Conservation (phyloP, 1,140 invertebrate species). For the Hormaphis cornu region DNA sequence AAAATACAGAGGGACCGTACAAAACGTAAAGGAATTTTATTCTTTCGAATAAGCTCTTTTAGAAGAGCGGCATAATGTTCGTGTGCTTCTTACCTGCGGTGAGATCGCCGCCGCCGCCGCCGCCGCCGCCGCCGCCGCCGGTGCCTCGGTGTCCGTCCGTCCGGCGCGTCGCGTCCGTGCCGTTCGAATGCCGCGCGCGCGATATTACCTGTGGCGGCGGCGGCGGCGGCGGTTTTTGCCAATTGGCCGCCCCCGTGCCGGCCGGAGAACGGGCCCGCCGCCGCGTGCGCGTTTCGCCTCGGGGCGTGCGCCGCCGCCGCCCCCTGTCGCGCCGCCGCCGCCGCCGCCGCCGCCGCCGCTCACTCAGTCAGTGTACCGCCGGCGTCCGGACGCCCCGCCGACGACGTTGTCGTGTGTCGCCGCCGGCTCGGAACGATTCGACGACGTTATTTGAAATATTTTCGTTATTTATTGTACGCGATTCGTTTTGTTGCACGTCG, state of each 20-base stretch:
- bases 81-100: no score
- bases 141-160: background rate
- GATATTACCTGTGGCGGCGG: constrained; percentile 27
- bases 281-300: constrained; percentile 19
- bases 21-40: no score
- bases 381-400: background rate
- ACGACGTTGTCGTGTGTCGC: background rate
- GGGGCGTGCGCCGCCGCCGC: constrained; percentile 18
- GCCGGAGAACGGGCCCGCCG: background rate
- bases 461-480: no score
- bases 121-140: background rate
- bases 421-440: no score
- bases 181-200: constrained; percentile 24
- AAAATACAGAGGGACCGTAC: no score
- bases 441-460: no score
- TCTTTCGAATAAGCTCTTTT: no score
- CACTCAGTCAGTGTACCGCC: constrained; percentile 22
- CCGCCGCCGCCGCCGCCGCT: background rate
- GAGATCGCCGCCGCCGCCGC: background rate
- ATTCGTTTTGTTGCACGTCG: no score
- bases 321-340: background rate
- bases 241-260: background rate
- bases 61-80: no score
- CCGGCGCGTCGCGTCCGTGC: background rate
- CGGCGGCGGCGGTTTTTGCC: constrained; percentile 15